Conservation (phyloP, 2,113 vertebrate species). For the Protobothrops mucrosquamatus region DNA sequence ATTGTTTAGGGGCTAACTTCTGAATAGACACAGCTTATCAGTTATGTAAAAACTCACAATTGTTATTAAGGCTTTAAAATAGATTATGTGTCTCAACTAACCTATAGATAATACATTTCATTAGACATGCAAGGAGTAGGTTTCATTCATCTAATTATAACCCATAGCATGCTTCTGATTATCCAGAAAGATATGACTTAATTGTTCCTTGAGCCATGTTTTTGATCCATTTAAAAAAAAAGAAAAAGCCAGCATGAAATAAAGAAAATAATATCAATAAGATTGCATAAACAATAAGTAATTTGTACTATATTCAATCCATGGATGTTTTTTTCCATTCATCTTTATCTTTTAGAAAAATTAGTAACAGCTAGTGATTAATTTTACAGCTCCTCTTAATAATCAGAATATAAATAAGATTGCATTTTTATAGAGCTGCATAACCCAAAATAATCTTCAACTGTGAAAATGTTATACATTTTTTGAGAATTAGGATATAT, state of each 20-base stretch:
- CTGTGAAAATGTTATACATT: neutral
- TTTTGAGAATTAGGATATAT: neutral
- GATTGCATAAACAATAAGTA: neutral
- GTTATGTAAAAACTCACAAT: neutral
- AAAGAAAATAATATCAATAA: neutral
- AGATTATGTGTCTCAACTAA: neutral
- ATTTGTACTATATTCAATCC: neutral
- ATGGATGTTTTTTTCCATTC: neutral
- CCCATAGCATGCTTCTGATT: neutral
- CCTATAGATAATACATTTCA: neutral
- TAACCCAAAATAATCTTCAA: neutral
- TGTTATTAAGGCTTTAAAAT: neutral
- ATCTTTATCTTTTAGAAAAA: conserved; percentile 2
- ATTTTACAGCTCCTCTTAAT: neutral
- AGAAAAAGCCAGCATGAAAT: neutral
- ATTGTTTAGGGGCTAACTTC: neutral
- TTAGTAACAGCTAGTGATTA: neutral
- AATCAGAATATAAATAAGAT: neutral
- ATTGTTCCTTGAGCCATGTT: neutral
- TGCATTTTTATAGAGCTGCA: neutral
- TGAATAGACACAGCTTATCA: neutral
- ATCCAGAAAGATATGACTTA: neutral
- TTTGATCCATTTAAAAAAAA: neutral
- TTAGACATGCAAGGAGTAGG: neutral
- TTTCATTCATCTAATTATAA: neutral